Evolutionary conservation across 1,140 invertebrate species (phyloP).

Genomic region (Pararge aegeria): DNA sequence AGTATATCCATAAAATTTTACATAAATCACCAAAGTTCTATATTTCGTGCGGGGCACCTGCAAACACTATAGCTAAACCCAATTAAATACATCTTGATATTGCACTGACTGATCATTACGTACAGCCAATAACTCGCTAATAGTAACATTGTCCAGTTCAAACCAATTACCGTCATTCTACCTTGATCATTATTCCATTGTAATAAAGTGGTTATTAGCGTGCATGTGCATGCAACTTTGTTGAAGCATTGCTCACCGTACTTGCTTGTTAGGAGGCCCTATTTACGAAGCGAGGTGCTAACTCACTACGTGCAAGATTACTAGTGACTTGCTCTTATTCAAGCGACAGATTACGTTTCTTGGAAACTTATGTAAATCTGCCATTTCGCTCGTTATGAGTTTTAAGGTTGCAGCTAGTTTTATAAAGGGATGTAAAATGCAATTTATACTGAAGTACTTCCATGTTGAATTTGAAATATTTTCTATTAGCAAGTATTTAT

Average conservation of each 20-base stretch:
- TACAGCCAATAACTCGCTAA: slow-evolving; percentile 29
- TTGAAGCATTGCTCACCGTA: slow-evolving; percentile 22
- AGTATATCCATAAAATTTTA: slow-evolving; percentile 23
- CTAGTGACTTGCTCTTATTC: slow-evolving; percentile 26
- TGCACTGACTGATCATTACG: slow-evolving; percentile 59
- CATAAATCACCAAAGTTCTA: slow-evolving; percentile 59
- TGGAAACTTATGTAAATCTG: slow-evolving; percentile 20
- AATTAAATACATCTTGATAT: slow-evolving; percentile 61
- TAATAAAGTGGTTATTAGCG: slow-evolving; percentile 14
- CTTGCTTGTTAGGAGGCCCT: slow-evolving; percentile 52
- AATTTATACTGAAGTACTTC: not conserved
- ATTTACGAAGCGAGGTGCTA: slow-evolving; percentile 43
- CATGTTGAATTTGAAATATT: not conserved
- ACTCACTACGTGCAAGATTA: slow-evolving; percentile 38
- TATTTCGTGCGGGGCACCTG: slow-evolving; percentile 59
- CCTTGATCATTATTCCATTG: slow-evolving; percentile 7
- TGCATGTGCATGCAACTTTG: not conserved
- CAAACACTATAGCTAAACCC: slow-evolving; percentile 39
- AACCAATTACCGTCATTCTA: slow-evolving; percentile 2
- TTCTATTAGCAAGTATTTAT: not conserved
- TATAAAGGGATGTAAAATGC: not conserved
- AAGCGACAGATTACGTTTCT: slow-evolving; percentile 20
- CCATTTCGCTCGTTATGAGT: slow-evolving; percentile 10
- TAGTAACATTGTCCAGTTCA: slow-evolving; percentile 27
- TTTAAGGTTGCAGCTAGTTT: not conserved